Evolutionary conservation across 2,113 vertebrate species (phyloP), one percentile per base, ranked within the genome.

Genomic region (Scophthalmus maximus): DNA sequence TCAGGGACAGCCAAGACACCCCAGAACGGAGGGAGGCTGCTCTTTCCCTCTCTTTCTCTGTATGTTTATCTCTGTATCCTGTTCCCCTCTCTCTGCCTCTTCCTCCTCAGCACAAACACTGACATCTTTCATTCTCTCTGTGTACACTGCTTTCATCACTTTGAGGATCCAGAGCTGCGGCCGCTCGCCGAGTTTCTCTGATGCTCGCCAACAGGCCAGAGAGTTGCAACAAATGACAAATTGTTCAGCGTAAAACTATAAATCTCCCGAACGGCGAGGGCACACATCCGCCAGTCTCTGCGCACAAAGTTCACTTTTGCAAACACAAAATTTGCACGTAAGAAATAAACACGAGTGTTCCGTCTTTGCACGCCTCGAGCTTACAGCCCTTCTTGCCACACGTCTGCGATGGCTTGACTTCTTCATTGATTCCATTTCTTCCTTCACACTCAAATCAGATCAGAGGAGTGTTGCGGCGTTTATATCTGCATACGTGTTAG

Each of bases 101-200:
- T 79, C 68, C 75, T 85, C 67, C 75, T 46, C 4, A 76, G 73
- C 73, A 81, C 78, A 89, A 89, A 87, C 81, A 76, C 78, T 79
- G 82, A 89, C 78, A 83, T 86, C 61, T 85, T 30, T 63, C 42
- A 22, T 25, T 62, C 25, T 46, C 3, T 86, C 55, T 85, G 50
- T 64, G 40, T 58, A 49, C 63, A 34, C 62, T 22, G 71, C 71
- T 76, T 68, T 79, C 79, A 81, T 69, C 53, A 36, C 77, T 86
- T 59, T 57, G 77, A 87, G 67, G 78, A 78, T 69, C 40, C 17
- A 2, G 77, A 66, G 67, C 73, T 42, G 64, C 11, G 12, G 68
- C 69, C 68, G 38, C 63, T 52, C 76, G 76, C 47, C 9, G 65
- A 57, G 55, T 69, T 69, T 75, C 79, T 79, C 66, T 11, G 52